Conservation (phyloP, 2,888 invertebrate genomes). For the Escarpia spicata region DNA sequence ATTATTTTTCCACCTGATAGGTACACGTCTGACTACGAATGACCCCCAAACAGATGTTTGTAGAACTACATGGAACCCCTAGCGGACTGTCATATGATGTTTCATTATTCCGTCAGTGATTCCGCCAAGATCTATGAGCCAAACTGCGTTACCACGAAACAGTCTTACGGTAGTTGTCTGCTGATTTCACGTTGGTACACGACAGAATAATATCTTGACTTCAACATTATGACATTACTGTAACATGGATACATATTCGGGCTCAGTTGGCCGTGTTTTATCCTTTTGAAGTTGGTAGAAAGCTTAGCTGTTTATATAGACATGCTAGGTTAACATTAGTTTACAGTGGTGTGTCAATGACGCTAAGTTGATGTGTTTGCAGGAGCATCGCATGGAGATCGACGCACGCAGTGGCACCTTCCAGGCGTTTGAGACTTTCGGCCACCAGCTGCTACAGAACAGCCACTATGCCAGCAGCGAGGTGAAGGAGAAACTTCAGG, state of each 20-base stretch:
- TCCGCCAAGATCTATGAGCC: no score
- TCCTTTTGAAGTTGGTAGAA: neutral
- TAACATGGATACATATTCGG: neutral
- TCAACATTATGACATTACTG: neutral
- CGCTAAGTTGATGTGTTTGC: constrained; percentile 24
- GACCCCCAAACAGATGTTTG: no score
- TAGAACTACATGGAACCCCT: no score
- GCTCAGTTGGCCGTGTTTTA: neutral
- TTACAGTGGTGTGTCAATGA: neutral
- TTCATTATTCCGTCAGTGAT: no score
- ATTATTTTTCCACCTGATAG: no score
- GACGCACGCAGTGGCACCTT: constrained; percentile 98
- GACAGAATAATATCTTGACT: neutral
- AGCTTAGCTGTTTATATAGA: neutral
- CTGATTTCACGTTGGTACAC: neutral
- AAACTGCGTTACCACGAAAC: no score
- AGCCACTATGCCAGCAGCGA: constrained; percentile 97
- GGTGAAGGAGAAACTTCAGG: constrained; percentile 93
- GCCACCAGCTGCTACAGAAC: constrained; percentile 92
- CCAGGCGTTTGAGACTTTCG: constrained; percentile 97
- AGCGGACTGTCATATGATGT: no score
- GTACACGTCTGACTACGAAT: no score
- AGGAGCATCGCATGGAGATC: constrained; percentile 86
- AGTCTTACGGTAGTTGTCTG: neutral
- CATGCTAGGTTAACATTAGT: neutral